A percentile compares a stretch with the other conserved stretches of the same genome.
Conservation (phyloP, 2,113 vertebrate genomes). For the Phrynosoma platyrhinos region DNA sequence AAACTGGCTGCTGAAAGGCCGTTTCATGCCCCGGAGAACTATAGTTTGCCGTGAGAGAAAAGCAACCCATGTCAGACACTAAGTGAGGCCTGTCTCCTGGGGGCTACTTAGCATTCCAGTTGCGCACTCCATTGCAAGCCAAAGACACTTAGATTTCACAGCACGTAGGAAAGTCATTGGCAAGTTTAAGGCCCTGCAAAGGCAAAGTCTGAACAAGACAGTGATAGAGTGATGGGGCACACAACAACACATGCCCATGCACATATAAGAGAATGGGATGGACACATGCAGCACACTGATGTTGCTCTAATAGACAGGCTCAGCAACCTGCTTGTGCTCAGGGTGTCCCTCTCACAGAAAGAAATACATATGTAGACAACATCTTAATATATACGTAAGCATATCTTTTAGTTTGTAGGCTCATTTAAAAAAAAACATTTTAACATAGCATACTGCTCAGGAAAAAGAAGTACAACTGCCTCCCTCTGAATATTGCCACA, state of each 20-base stretch:
- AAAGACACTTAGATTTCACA: neutral
- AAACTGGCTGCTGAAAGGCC: neutral
- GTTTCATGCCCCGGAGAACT: neutral
- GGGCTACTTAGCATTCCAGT: conserved; percentile 34
- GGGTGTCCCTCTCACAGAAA: too few relatives aligned
- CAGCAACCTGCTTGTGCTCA: neutral
- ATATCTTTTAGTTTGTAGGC: neutral
- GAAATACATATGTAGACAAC: too few relatives aligned
- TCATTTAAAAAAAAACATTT: neutral
- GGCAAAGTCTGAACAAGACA: conserved; percentile 11
- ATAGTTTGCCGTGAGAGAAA: neutral
- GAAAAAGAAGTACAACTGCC: too few relatives aligned
- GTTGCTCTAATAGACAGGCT: neutral
- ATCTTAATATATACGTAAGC: neutral
- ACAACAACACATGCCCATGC: neutral
- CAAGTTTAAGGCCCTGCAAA: conserved; percentile 28
- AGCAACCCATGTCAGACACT: neutral
- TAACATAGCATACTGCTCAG: too few relatives aligned
- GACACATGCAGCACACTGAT: neutral
- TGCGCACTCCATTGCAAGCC: neutral
- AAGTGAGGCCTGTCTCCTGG: conserved; percentile 11
- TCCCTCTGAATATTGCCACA: too few relatives aligned
- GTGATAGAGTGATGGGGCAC: conserved; percentile 2
- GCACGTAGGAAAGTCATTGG: neutral
- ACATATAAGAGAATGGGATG: neutral